A percentile compares a stretch with the other conserved stretches of the same genome.
These are phyloP conservation scores for Neuroscelio doddi DNA, from an alignment of 2,888 invertebrate species.

Conservation along the genomic window DNA sequence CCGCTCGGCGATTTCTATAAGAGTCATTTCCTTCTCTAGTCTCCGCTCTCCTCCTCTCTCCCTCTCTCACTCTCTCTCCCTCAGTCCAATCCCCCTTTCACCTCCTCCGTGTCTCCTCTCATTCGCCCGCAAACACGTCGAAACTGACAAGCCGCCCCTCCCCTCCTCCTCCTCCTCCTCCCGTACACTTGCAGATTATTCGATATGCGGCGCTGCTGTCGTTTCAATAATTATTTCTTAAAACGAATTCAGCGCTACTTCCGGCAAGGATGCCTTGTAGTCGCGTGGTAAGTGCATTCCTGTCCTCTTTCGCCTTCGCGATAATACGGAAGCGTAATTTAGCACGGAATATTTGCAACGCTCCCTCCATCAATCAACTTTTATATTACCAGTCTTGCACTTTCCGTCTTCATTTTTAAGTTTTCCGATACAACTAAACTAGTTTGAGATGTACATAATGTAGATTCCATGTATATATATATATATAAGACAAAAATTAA, in stretches of 20 bases:
- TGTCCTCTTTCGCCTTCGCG: constrained; percentile 22
- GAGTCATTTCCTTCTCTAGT: constrained; percentile 25
- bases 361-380: constrained; percentile 13
- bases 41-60: constrained; percentile 36
- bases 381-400: neutral
- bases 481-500: too few relatives aligned
- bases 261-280: constrained; percentile 43
- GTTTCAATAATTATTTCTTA: constrained; percentile 58
- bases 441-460: too few relatives aligned
- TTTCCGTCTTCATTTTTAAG: neutral
- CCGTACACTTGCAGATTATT: constrained; percentile 33
- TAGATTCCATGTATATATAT: too few relatives aligned
- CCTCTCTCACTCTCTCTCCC: constrained; percentile 43
- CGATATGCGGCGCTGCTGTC: constrained; percentile 25
- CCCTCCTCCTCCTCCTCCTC: too few relatives aligned
- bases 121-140: constrained; percentile 38
- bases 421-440: too few relatives aligned
- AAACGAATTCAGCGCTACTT: constrained; percentile 52
- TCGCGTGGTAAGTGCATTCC: constrained; percentile 35
- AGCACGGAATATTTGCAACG: constrained; percentile 30
- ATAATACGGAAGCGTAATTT: constrained; percentile 37
- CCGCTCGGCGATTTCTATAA: too few relatives aligned
- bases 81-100: constrained; percentile 19
- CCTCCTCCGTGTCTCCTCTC: constrained; percentile 16
- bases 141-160: constrained; percentile 29